Percentiles rank a stretch among this genome's conserved stretches.
Conservation (phyloP, 2,888 invertebrate genomes). For the Eupithecia tripunctaria region DNA sequence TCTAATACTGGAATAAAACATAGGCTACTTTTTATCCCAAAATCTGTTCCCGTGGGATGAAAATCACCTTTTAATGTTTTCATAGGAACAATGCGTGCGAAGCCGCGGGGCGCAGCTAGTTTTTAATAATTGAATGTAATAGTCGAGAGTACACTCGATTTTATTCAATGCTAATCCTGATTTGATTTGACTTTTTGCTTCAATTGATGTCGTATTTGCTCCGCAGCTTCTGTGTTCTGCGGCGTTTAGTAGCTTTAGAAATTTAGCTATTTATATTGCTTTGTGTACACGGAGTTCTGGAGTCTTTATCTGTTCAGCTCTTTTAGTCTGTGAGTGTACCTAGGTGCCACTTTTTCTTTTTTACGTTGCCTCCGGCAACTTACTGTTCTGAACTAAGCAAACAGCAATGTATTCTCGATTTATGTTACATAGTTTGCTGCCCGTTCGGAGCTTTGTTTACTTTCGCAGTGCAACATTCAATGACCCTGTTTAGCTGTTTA, state of each 20-base stretch:
- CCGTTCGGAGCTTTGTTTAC: conserved; percentile 13
- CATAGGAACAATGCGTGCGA: too few species aligned
- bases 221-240: not conserved
- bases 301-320: not conserved
- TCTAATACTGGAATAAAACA: too few species aligned
- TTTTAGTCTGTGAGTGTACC: not conserved
- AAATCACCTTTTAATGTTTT: too few species aligned
- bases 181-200: not conserved
- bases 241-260: not conserved
- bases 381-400: conserved; percentile 15
- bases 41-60: too few species aligned
- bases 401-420: conserved; percentile 23
- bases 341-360: conserved; percentile 12
- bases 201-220: not conserved
- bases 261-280: not conserved
- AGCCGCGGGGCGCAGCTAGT: too few species aligned
- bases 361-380: conserved; percentile 8
- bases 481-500: conserved; percentile 9
- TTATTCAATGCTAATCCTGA: too few species aligned
- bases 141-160: too few species aligned
- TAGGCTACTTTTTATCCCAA: too few species aligned
- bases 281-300: not conserved
- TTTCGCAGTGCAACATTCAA: conserved; percentile 17
- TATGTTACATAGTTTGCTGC: conserved; percentile 13
- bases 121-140: too few species aligned